These are phyloP conservation scores for Hanleya hanleyi DNA, from an alignment of 2,888 invertebrate species.

Conservation along the genomic window DNA sequence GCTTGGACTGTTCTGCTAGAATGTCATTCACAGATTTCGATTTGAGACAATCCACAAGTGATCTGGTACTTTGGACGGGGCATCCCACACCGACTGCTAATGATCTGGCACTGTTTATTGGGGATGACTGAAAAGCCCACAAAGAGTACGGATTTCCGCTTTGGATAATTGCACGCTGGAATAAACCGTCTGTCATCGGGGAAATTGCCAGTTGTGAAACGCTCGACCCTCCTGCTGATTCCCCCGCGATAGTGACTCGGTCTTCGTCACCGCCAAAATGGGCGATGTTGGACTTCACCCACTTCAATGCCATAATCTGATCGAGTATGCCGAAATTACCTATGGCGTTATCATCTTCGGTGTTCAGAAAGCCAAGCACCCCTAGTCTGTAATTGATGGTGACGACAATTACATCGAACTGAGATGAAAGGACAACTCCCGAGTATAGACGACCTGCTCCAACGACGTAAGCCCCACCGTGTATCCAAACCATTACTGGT, in stretches of 20 bases:
- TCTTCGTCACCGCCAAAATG: conserved; percentile 44
- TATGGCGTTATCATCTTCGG: conserved; percentile 83
- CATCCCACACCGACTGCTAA: neutral
- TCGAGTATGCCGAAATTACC: conserved; percentile 95
- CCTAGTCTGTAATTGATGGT: conserved; percentile 95
- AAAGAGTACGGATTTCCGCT: conserved; percentile 35
- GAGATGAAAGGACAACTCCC: conserved; percentile 83
- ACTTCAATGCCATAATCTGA: conserved; percentile 92
- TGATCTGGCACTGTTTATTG: neutral
- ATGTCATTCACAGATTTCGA: neutral
- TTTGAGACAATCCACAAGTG: neutral
- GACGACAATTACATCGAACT: conserved; percentile 92
- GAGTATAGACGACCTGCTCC: conserved; percentile 85
- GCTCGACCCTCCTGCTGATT: conserved; percentile 45
- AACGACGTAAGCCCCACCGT: conserved; percentile 94
- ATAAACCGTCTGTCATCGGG: conserved; percentile 29
- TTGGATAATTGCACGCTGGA: conserved; percentile 45
- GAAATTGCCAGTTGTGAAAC: conserved; percentile 42
- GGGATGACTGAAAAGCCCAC: conserved; percentile 38
- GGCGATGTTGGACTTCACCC: conserved; percentile 91
- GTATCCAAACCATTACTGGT: conserved; percentile 92
- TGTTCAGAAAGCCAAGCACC: conserved; percentile 93
- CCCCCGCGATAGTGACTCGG: conserved; percentile 47
- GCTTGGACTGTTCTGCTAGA: neutral
- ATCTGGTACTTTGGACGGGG: neutral